Percentiles rank a stretch among this genome's conserved stretches.
Evolutionary conservation across 2,113 vertebrate genomes (phyloP).

Genomic region (Daphoenositta chrysoptera): DNA sequence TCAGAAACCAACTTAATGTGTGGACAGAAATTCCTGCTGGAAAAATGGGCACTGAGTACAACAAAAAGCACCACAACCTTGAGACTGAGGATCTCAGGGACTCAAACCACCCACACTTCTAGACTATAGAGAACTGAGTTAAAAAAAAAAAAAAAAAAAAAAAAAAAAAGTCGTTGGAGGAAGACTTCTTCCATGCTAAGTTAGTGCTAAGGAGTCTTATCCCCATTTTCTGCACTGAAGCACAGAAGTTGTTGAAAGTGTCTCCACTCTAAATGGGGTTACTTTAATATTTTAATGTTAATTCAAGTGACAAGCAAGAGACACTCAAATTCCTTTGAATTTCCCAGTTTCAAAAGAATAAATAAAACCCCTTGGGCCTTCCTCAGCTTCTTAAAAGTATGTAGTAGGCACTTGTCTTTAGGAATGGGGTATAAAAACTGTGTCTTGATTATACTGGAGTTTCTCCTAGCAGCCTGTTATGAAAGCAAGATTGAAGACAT

Average conservation of each 20-base stretch:
- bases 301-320: background rate
- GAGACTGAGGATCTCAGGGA: background rate
- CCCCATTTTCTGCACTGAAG: background rate
- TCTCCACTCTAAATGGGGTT: background rate
- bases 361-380: background rate
- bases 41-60: background rate
- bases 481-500: background rate
- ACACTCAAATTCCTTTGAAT: background rate
- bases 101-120: background rate
- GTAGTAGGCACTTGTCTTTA: background rate
- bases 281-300: background rate
- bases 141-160: background rate
- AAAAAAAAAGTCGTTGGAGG: background rate
- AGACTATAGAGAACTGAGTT: background rate
- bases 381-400: background rate
- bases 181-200: background rate
- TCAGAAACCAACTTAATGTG: background rate
- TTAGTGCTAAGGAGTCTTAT: background rate
- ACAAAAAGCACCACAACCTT: background rate
- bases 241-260: background rate
- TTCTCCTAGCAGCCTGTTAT: background rate
- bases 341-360: background rate
- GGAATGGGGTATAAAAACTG: background rate
- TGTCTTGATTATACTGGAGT: background rate
- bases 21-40: background rate